These are phyloP conservation scores for Osedax fenrisi DNA, from an alignment of 2,888 invertebrate species.

Conservation along the genomic window DNA sequence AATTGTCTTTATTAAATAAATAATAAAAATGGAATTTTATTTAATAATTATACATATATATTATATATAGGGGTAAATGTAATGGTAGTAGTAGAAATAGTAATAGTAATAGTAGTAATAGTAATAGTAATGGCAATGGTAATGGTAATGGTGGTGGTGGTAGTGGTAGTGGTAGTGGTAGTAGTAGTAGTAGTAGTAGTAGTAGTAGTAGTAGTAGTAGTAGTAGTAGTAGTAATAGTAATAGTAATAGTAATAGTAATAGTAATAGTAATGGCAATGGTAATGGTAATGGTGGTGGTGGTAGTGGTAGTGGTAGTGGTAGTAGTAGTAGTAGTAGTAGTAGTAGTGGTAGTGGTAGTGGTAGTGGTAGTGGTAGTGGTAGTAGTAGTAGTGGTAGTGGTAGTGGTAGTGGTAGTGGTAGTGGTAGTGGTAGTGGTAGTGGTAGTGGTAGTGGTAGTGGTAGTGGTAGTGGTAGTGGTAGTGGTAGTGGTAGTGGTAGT, in stretches of 20 bases:
- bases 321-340: too few species aligned
- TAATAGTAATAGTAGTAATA: too few species aligned
- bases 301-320: too few species aligned
- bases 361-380: slow-evolving; percentile 2
- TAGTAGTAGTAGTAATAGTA: background rate
- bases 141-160: background rate
- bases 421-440: background rate
- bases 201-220: background rate
- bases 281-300: too few species aligned
- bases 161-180: background rate
- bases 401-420: background rate
- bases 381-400: background rate
- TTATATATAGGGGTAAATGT: too few species aligned
- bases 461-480: background rate
- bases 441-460: background rate
- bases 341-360: slow-evolving; percentile 6
- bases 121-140: too few species aligned
- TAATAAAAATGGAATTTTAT: too few species aligned
- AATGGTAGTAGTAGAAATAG: too few species aligned
- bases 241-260: background rate
- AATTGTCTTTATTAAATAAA: too few species aligned
- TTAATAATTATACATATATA: too few species aligned
- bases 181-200: background rate
- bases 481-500: background rate
- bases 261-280: slow-evolving; percentile 2